Evolutionary conservation across 2,113 vertebrate genomes (phyloP).

Genomic region (Halichoeres trimaculatus): DNA sequence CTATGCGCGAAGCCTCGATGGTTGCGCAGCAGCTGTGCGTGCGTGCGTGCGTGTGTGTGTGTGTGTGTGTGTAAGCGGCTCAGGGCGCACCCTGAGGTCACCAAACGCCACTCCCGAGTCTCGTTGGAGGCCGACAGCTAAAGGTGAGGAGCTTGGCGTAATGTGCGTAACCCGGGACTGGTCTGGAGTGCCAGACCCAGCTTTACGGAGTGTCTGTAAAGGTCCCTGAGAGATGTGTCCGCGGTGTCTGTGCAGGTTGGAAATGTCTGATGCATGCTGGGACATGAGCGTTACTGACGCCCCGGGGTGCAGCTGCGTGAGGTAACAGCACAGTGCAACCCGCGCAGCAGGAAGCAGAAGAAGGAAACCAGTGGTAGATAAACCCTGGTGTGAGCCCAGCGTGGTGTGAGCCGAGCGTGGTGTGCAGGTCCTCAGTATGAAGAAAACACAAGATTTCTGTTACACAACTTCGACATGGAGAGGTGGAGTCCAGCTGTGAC

Average conservation of each 20-base stretch:
- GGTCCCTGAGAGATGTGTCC: too few species aligned
- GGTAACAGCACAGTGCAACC: neutral
- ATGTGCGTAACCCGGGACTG: constrained; percentile 2
- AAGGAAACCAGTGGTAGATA: neutral
- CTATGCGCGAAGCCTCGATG: constrained; percentile 48
- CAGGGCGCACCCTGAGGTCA: constrained; percentile 71
- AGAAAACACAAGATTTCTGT: neutral
- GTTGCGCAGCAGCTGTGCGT: constrained; percentile 60
- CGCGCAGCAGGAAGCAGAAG: constrained; percentile 14
- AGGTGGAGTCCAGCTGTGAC: neutral
- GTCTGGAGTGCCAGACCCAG: too few species aligned
- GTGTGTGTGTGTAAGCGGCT: constrained; percentile 23
- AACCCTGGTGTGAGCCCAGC: neutral
- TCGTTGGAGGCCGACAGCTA: constrained; percentile 20
- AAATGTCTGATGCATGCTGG: constrained; percentile 41
- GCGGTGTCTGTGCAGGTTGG: neutral
- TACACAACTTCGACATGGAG: neutral
- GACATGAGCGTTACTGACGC: constrained; percentile 23
- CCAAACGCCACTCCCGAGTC: constrained; percentile 72
- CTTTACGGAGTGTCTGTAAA: neutral
- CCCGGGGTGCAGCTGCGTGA: neutral
- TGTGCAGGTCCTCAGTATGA: neutral
- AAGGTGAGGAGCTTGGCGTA: constrained; percentile 47
- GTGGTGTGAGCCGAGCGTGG: neutral
- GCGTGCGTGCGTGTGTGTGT: constrained; percentile 12